Evolutionary conservation across 64 coral and sea anemone species (phyloP).

Genomic region (Montipora foliosa): DNA sequence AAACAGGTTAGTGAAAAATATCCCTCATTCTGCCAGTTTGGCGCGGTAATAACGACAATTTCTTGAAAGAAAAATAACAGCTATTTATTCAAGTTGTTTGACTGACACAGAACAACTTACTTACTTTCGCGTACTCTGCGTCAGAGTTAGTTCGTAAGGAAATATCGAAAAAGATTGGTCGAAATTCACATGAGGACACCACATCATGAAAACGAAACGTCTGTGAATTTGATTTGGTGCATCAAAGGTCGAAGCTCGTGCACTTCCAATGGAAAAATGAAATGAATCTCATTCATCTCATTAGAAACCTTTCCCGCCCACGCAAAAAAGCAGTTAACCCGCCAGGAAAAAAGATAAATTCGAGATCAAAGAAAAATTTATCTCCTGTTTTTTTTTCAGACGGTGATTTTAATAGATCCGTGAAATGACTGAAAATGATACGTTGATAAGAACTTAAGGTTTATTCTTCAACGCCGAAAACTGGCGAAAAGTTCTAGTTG

Average conservation of each 20-base stretch:
- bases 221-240: too few relatives aligned
- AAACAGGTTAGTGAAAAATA: conserved; percentile 33
- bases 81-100: neutral
- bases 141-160: neutral
- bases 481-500: neutral
- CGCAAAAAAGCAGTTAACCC: neutral
- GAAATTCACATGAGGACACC: too few relatives aligned
- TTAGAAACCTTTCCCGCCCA: neutral
- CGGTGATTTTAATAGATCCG: neutral
- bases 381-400: neutral
- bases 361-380: neutral
- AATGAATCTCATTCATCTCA: neutral
- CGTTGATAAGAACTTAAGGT: too few relatives aligned
- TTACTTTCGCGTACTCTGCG: too few relatives aligned
- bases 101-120: neutral
- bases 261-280: neutral
- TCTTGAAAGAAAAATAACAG: neutral
- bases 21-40: neutral
- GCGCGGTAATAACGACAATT: neutral
- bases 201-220: too few relatives aligned
- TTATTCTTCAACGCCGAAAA: neutral
- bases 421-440: neutral
- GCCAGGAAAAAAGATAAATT: neutral
- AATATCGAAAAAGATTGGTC: neutral
- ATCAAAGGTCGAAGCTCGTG: too few relatives aligned